phyloP scores from a whole-genome alignment of 2,888 invertebrate species.

The Ochropleura leucogaster region DNA sequence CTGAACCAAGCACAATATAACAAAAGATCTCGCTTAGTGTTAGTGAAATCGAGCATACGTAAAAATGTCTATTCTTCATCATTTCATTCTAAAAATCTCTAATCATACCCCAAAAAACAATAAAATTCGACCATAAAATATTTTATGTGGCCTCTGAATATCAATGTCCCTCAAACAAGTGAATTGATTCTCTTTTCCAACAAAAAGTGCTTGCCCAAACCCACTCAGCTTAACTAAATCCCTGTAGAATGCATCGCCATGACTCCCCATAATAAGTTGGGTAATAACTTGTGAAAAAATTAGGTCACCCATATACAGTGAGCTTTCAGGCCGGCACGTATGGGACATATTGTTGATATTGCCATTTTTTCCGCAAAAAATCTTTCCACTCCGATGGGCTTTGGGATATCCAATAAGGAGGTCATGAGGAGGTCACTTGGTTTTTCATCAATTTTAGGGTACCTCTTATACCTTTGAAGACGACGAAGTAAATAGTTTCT shows the following conservation, averaged over 20 bases:
- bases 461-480: neutral
- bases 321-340: constrained; percentile 65
- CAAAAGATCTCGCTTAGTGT: neutral
- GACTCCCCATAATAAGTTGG: constrained; percentile 74
- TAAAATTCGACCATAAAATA: constrained; percentile 41
- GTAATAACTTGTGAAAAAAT: constrained; percentile 78
- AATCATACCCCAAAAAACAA: constrained; percentile 11
- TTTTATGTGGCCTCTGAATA: constrained; percentile 41
- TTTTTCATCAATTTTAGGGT: constrained; percentile 27
- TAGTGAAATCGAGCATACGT: neutral
- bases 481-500: neutral
- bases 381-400: constrained; percentile 40
- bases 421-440: constrained; percentile 39
- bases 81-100: no score
- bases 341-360: constrained; percentile 65
- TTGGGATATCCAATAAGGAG: constrained; percentile 46
- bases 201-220: constrained; percentile 60
- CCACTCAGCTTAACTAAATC: constrained; percentile 69
- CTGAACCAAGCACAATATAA: no score
- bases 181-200: constrained; percentile 60
- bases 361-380: constrained; percentile 57
- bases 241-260: constrained; percentile 73
- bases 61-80: neutral
- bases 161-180: constrained; percentile 46
- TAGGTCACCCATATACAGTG: constrained; percentile 77